Evolutionary conservation across 92 coral and sea anemone species (phyloP).

Genomic region (Heliopora coerulea): DNA sequence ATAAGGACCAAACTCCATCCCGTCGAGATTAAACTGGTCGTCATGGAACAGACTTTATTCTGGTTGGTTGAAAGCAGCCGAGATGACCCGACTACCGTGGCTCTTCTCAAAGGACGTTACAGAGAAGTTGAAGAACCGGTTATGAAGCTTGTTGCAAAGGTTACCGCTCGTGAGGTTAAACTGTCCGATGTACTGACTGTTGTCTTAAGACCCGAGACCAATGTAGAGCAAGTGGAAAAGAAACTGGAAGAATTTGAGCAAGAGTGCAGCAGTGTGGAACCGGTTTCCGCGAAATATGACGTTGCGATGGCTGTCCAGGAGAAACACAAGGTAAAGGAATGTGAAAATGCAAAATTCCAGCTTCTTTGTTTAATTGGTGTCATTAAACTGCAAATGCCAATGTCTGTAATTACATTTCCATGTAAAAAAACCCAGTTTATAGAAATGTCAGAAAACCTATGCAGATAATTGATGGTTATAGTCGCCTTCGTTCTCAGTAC

Average conservation of each 20-base stretch:
- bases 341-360: not conserved
- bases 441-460: too few relatives aligned
- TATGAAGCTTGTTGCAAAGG: slow-evolving; percentile 72
- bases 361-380: not conserved
- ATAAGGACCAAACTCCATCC: slow-evolving; percentile 77
- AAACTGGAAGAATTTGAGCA: slow-evolving; percentile 75
- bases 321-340: slow-evolving; percentile 81
- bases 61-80: slow-evolving; percentile 61
- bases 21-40: slow-evolving; percentile 71
- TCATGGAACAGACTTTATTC: slow-evolving; percentile 67
- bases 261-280: slow-evolving; percentile 52
- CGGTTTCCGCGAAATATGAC: slow-evolving; percentile 72
- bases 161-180: slow-evolving; percentile 71
- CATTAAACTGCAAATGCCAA: too few relatives aligned
- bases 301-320: slow-evolving; percentile 74
- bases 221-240: slow-evolving; percentile 66
- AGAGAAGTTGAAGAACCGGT: slow-evolving; percentile 73
- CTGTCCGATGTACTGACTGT: slow-evolving; percentile 74
- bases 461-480: too few relatives aligned
- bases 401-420: too few relatives aligned
- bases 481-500: too few relatives aligned
- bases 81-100: slow-evolving; percentile 81
- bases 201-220: slow-evolving; percentile 72
- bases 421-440: too few relatives aligned
- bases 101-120: slow-evolving; percentile 60